Evolutionary conservation across 2,888 invertebrate species (phyloP), one percentile per base, ranked within the genome.

Genomic region (Anthrax anthrax): DNA sequence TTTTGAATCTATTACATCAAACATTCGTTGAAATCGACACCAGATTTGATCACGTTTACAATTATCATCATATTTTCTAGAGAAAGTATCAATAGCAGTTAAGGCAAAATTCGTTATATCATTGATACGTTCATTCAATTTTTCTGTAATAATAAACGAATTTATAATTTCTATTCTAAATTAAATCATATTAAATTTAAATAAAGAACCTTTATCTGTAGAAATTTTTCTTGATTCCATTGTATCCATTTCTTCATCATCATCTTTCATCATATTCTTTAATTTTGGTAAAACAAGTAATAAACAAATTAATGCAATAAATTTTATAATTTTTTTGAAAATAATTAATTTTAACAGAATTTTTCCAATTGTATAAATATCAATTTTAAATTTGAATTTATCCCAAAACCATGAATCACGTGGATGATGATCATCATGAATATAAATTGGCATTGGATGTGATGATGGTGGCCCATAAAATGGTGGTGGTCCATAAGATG

Each of bases 241-340:
- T 3, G n/a, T 17, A n/a, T 41, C 34, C n/a, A 36, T 36, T 12
- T 23, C 19, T 2, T 17, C 37, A n/a, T 46, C 46, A 18, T 61
- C 60, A 43, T 60, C 61, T 18, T 46, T 42, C 13, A 63, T 60
- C 44, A 63, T 48, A 40, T 57, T 56, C 47, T 64, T 63, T 18
- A 83, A 63, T 61, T 81, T 81, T 1, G 87, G 86, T 52, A 86
- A 76, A 59, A 86, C 84, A 44, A 87, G 66, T 54, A 87, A 64
- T 59, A 86, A 71, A 59, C 81, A 85, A 55, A 85, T 75, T 6
- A 84, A 72, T 0, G 81, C 85, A 38, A 86, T 76, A 65, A 86
- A 84, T 55, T 84, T 84, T 47, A 87, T 79, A 44, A 85, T 77
- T 65, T 86, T 81, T 66, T 87, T 87, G 62, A 87, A 85, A 55